phyloP scores from a whole-genome alignment of 2,797 vertebrate genomes.

The Triplophysa bombifrons region DNA sequence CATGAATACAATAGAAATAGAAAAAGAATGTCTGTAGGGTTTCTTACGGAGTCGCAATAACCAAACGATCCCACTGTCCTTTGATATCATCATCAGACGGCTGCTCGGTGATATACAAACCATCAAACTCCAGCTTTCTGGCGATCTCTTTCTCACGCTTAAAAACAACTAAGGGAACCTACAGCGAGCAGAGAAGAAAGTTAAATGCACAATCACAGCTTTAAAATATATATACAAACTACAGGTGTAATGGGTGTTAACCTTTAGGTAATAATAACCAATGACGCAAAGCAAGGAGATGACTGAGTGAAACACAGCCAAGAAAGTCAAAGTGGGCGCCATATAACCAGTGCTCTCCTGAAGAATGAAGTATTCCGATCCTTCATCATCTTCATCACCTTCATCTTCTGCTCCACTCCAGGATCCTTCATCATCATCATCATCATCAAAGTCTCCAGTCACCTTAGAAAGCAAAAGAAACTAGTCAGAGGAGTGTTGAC shows the following conservation, averaged over 20 bases:
- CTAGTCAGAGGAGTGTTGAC: too few relatives aligned
- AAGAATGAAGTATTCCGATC: conserved; percentile 93
- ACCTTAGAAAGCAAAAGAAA: conserved; percentile 73
- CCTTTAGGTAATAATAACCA: conserved; percentile 97
- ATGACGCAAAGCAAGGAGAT: conserved; percentile 93
- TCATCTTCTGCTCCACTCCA: conserved; percentile 83
- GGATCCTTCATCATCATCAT: conserved; percentile 67
- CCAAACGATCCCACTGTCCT: conserved; percentile 97
- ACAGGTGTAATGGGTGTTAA: conserved; percentile 46
- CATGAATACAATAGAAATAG: too few relatives aligned
- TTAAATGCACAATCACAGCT: neutral
- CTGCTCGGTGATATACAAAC: conserved; percentile 96
- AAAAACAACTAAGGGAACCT: conserved; percentile 97
- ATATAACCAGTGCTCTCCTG: conserved; percentile 96
- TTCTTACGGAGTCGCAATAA: conserved; percentile 97
- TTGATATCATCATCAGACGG: conserved; percentile 98
- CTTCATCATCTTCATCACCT: conserved; percentile 82
- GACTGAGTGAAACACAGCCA: conserved; percentile 90
- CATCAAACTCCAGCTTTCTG: conserved; percentile 95
- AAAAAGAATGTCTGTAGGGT: neutral
- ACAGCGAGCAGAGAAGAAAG: conserved; percentile 4
- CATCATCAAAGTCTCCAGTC: conserved; percentile 81
- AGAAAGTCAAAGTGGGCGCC: conserved; percentile 88
- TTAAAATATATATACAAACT: neutral
- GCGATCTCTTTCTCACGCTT: conserved; percentile 98